A percentile compares a stretch with the other conserved stretches of the same genome.
Conservation (phyloP, 2,888 invertebrate species). For the Phymatocera aterrima region DNA sequence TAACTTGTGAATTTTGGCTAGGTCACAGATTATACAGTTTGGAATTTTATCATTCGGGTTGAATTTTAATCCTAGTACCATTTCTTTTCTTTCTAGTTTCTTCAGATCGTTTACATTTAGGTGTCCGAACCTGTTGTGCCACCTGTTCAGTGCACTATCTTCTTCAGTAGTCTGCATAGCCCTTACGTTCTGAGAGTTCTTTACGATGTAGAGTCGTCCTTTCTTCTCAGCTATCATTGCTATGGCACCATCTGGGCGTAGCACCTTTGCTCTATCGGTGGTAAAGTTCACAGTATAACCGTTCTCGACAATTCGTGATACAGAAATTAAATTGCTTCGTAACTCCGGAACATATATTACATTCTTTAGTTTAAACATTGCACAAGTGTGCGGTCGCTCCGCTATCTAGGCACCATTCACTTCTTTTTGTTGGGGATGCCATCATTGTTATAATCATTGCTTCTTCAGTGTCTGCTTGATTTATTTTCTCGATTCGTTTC, state of each 20-base stretch:
- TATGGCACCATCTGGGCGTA: slow-evolving; percentile 49
- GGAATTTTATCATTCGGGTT: background rate
- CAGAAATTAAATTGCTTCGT: slow-evolving; percentile 60
- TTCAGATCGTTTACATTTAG: slow-evolving; percentile 52
- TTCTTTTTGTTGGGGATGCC: background rate
- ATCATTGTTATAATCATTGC: background rate
- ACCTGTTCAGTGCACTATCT: slow-evolving; percentile 42
- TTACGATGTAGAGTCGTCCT: slow-evolving; percentile 44
- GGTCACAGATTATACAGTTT: slow-evolving; percentile 46
- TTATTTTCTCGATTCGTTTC: background rate
- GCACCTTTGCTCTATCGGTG: slow-evolving; percentile 53
- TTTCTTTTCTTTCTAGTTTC: slow-evolving; percentile 47
- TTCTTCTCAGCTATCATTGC: slow-evolving; percentile 8
- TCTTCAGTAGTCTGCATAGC: background rate
- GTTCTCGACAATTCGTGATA: slow-evolving; percentile 60
- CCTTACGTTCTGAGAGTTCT: background rate
- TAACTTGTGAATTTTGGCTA: slow-evolving; percentile 52
- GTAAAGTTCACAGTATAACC: slow-evolving; percentile 56
- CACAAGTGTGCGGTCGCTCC: slow-evolving; percentile 48
- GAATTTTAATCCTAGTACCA: slow-evolving; percentile 50
- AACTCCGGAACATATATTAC: slow-evolving; percentile 58
- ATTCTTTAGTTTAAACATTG: slow-evolving; percentile 52
- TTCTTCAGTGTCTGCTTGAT: slow-evolving; percentile 1
- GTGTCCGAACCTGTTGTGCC: slow-evolving; percentile 56
- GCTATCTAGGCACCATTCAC: slow-evolving; percentile 48